A percentile compares a stretch with the other conserved stretches of the same genome.
Conservation (phyloP, 37 sponge, comb jelly and placozoan species). For the Bolinopsis microptera region DNA sequence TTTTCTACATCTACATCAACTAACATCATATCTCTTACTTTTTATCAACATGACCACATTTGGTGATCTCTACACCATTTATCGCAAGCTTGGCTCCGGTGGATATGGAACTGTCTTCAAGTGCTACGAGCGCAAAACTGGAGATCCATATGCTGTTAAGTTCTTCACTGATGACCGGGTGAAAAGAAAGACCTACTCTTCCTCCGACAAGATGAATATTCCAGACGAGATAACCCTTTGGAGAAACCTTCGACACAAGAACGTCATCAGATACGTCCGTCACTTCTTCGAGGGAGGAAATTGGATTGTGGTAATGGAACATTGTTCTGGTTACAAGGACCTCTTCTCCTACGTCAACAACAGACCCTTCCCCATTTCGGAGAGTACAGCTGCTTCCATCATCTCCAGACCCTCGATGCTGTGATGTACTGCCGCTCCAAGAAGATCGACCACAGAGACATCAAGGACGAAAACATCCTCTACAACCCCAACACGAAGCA, state of each 20-base stretch:
- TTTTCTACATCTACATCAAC: not conserved
- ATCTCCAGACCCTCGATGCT: too few species aligned
- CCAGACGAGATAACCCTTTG: too few species aligned
- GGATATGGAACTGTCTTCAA: slow-evolving; percentile 37
- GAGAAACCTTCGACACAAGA: too few species aligned
- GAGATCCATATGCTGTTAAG: slow-evolving; percentile 23
- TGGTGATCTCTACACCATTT: not conserved
- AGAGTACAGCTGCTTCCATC: not conserved
- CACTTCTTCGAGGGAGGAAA: slow-evolving; percentile 20
- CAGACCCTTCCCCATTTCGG: not conserved
- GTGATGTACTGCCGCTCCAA: too few species aligned
- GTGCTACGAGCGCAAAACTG: not conserved
- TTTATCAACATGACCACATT: not conserved
- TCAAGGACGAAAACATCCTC: too few species aligned
- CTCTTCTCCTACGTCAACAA: too few species aligned
- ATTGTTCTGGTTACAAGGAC: too few species aligned
- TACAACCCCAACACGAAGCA: too few species aligned
- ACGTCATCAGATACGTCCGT: not conserved
- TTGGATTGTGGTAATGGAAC: slow-evolving; percentile 13
- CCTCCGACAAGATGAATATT: too few species aligned
- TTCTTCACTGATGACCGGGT: not conserved
- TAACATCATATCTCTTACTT: too few species aligned
- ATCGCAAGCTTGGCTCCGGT: slow-evolving; percentile 7
- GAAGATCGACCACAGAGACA: too few species aligned
- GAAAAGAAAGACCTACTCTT: too few species aligned